Conservation (phyloP, 1,140 invertebrate species). For the Bathynomus jamesi region DNA sequence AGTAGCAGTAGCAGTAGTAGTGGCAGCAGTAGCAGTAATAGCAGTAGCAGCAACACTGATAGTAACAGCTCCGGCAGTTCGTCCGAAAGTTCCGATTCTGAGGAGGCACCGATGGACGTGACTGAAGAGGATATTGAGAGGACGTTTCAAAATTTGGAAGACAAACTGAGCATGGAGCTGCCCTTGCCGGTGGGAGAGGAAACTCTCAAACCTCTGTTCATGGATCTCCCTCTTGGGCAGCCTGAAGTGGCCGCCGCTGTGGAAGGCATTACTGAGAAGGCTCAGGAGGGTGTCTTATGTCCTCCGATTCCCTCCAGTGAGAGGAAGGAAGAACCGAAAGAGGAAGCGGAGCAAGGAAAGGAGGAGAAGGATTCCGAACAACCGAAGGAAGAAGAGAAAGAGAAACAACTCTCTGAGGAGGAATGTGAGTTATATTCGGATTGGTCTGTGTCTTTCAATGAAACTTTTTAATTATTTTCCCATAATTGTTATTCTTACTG, state of each 20-base stretch:
- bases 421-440: too few species aligned
- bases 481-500: background rate
- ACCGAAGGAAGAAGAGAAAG: too few species aligned
- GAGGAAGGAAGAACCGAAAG: background rate
- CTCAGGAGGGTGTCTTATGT: background rate
- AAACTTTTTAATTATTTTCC: too few species aligned
- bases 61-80: background rate
- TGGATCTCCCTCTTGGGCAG: too few species aligned
- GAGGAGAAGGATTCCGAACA: too few species aligned
- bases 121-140: background rate
- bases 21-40: background rate
- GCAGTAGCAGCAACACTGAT: background rate
- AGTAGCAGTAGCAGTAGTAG: background rate
- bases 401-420: too few species aligned
- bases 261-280: background rate
- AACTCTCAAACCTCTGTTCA: background rate
- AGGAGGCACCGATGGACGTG: background rate
- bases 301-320: too few species aligned
- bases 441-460: too few species aligned
- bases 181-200: background rate
- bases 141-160: background rate
- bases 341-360: background rate
- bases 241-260: too few species aligned
- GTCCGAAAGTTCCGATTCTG: background rate
- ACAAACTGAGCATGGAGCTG: background rate